phyloP scores from a whole-genome alignment of 2,888 invertebrate species.

The Pantelozetes paolii region DNA sequence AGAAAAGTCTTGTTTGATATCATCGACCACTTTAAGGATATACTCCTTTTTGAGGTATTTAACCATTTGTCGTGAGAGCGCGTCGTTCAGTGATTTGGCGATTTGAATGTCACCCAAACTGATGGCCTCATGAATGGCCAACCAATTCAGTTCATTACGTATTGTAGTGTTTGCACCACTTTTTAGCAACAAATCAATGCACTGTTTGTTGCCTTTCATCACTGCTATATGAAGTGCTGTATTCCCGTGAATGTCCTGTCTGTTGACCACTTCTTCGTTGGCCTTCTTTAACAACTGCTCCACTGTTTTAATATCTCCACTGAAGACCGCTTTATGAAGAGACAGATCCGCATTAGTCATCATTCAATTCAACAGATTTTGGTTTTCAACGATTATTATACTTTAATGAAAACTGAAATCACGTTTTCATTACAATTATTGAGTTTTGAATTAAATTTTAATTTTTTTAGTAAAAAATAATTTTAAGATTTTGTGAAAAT shows the following conservation, averaged over 20 bases:
- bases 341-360: background rate
- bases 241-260: constrained; percentile 16
- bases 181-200: background rate
- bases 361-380: no score
- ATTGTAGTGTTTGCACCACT: background rate
- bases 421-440: no score
- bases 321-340: constrained; percentile 3
- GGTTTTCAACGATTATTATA: no score
- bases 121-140: background rate
- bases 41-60: background rate
- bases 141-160: background rate
- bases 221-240: constrained; percentile 1
- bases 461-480: no score
- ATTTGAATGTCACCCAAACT: background rate
- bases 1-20: background rate
- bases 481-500: no score
- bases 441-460: no score
- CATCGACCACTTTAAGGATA: background rate
- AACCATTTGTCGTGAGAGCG: background rate
- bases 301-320: background rate
- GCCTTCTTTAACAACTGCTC: background rate
- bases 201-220: background rate
- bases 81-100: background rate
- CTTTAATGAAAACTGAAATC: no score
- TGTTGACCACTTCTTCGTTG: background rate